These are phyloP conservation scores for Zophobas atratus DNA, from an alignment of 1,140 invertebrate genomes.

Conservation along the genomic window DNA sequence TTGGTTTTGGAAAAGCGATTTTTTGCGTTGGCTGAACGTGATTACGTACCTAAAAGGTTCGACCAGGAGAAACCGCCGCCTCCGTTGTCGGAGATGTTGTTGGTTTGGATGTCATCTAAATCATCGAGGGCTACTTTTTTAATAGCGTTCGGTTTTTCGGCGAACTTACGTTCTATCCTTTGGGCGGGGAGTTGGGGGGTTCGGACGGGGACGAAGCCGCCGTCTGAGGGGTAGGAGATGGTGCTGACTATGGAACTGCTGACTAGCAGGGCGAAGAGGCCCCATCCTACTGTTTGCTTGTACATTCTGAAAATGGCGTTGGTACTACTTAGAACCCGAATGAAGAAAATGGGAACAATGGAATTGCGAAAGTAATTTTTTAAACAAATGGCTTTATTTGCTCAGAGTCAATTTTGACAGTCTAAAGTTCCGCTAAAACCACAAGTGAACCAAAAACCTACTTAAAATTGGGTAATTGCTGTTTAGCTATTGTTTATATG, in stretches of 20 bases:
- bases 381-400: too few relatives aligned
- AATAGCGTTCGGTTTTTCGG: conserved; percentile 88
- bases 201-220: conserved; percentile 64
- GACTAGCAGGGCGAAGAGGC: conserved; percentile 70
- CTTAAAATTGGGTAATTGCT: too few relatives aligned
- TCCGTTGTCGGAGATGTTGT: conserved; percentile 81
- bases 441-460: too few relatives aligned
- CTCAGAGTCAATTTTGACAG: too few relatives aligned
- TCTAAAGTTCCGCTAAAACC: too few relatives aligned
- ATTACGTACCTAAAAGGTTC: conserved; percentile 80
- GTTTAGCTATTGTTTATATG: too few relatives aligned
- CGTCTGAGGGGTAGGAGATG: conserved; percentile 71
- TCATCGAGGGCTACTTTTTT: conserved; percentile 89
- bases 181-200: conserved; percentile 69
- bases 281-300: conserved; percentile 70
- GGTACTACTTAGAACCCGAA: neutral
- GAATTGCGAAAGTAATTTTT: neutral
- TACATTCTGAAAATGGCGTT: conserved; percentile 64
- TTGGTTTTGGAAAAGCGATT: too few relatives aligned
- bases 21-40: too few relatives aligned
- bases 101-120: conserved; percentile 85
- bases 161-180: conserved; percentile 82
- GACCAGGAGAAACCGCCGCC: conserved; percentile 86
- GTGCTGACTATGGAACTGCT: conserved; percentile 72
- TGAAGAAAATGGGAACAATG: neutral